These are phyloP conservation scores for Zingel zingel DNA, from an alignment of 2,113 vertebrate genomes.

Conservation along the genomic window DNA sequence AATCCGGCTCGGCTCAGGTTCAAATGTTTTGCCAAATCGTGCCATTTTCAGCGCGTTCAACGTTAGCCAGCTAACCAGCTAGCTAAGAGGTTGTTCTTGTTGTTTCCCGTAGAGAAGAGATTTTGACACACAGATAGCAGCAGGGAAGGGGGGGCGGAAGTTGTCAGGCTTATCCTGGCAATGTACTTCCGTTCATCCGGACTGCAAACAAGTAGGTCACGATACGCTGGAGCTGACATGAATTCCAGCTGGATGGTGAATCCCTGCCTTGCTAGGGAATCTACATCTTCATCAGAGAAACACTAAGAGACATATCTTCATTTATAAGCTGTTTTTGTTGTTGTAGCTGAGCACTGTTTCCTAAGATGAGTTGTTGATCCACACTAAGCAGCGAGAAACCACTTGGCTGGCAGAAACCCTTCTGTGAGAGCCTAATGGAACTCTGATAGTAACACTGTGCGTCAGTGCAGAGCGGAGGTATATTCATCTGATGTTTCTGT, in stretches of 20 bases:
- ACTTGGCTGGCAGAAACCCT: background rate
- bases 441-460: conserved; percentile 23
- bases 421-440: conserved; percentile 13
- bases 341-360: background rate
- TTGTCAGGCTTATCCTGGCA: too few relatives aligned
- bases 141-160: too few relatives aligned
- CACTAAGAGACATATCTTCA: background rate
- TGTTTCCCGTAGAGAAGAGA: too few relatives aligned
- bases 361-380: background rate
- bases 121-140: too few relatives aligned
- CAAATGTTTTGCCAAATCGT: too few relatives aligned
- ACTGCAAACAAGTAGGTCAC: background rate
- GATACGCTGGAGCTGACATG: background rate
- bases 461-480: conserved; percentile 17
- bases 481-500: conserved; percentile 36
- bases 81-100: too few relatives aligned
- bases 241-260: background rate
- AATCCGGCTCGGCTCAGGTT: too few relatives aligned
- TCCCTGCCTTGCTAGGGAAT: background rate
- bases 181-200: too few relatives aligned
- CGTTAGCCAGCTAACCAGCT: too few relatives aligned
- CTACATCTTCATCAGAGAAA: background rate
- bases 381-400: conserved; percentile 11
- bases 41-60: too few relatives aligned
- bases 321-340: background rate